A percentile compares a stretch with the other conserved stretches of the same genome.
Evolutionary conservation across 2,113 vertebrate species (phyloP).

Genomic region (Corydoras maculifer): DNA sequence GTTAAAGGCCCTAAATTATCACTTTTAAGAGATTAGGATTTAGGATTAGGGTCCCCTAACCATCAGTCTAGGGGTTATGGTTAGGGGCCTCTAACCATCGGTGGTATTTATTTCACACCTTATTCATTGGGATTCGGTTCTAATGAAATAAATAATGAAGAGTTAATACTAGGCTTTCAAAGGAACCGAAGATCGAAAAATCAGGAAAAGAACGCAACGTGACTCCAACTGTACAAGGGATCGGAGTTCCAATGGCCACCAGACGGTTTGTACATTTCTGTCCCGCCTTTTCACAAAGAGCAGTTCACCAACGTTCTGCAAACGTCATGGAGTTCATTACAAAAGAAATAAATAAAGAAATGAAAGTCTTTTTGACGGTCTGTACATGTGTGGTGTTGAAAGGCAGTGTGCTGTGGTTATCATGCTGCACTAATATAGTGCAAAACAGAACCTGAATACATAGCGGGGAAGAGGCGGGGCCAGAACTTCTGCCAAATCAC

Average conservation of each 20-base stretch:
- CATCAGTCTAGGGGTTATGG: too few species aligned
- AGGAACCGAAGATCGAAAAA: not conserved
- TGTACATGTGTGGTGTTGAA: conserved; percentile 64
- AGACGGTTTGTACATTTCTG: conserved; percentile 48
- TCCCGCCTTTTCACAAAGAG: conserved; percentile 60
- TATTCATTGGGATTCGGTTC: too few species aligned
- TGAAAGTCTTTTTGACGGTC: conserved; percentile 43
- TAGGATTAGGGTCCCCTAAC: too few species aligned
- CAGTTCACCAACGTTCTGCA: conserved; percentile 62
- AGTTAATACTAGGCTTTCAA: not conserved
- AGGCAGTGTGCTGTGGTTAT: conserved; percentile 86
- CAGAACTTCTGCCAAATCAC: conserved; percentile 44
- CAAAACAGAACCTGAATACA: conserved; percentile 82
- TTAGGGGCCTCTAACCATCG: too few species aligned
- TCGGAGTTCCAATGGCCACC: conserved; percentile 33
- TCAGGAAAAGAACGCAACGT: conserved; percentile 61
- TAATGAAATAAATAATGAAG: too few species aligned
- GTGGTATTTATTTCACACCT: too few species aligned
- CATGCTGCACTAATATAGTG: conserved; percentile 99
- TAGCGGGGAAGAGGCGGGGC: conserved; percentile 66
- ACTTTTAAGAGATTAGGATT: too few species aligned
- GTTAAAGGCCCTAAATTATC: too few species aligned
- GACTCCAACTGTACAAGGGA: conserved; percentile 59
- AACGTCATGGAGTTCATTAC: conserved; percentile 49
- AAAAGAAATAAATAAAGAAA: conserved; percentile 31